A percentile compares a stretch with the other conserved stretches of the same genome.
Conservation (phyloP, 2,888 invertebrate species). For the Tipula helvola region DNA sequence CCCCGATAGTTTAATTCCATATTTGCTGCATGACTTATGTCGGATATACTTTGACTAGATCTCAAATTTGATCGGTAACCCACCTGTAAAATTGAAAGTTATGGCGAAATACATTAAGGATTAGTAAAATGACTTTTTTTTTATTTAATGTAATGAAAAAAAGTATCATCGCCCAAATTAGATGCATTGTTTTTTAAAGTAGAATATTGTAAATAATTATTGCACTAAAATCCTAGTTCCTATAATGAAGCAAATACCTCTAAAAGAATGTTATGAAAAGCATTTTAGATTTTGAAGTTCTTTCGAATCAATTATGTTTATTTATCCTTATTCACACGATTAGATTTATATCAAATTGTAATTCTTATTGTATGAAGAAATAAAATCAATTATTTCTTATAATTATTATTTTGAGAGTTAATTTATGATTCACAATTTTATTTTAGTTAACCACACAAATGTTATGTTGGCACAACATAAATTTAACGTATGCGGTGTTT, state of each 20-base stretch:
- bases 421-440: background rate
- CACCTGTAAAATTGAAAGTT: constrained; percentile 39
- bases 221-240: background rate
- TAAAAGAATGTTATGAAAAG: background rate
- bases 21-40: constrained; percentile 55
- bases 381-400: background rate
- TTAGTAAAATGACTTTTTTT: background rate
- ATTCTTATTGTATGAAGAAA: background rate
- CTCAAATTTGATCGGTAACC: constrained; percentile 67
- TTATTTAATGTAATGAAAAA: background rate
- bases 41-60: constrained; percentile 76
- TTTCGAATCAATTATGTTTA: background rate
- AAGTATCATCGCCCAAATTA: background rate
- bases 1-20: constrained; percentile 27
- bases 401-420: background rate
- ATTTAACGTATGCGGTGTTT: background rate
- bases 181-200: background rate
- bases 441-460: background rate
- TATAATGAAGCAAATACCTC: background rate
- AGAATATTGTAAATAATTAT: background rate
- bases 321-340: background rate
- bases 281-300: background rate
- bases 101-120: background rate
- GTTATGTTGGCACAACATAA: background rate
- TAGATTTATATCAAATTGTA: background rate